Conservation (phyloP, 2,797 vertebrate species). For the Danio jaintianensis region DNA sequence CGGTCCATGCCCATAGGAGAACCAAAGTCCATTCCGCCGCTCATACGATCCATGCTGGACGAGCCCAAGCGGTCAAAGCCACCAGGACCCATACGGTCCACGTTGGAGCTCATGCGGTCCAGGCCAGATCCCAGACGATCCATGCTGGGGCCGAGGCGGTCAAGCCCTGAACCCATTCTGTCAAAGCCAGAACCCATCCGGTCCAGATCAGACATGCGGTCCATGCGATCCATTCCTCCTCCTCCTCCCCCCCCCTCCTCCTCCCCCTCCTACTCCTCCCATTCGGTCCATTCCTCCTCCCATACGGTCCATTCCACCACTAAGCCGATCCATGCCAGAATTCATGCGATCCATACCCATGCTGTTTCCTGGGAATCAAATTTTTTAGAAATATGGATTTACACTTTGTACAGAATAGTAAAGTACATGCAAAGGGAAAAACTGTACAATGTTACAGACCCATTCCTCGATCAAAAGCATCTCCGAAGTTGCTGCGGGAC, state of each 20-base stretch:
- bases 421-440: no score
- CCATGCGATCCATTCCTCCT: slow-evolving; percentile 83
- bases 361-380: slow-evolving; percentile 76
- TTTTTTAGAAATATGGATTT: no score
- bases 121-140: slow-evolving; percentile 88
- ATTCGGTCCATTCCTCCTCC: slow-evolving; percentile 85
- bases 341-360: slow-evolving; percentile 87
- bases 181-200: slow-evolving; percentile 87
- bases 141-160: slow-evolving; percentile 88
- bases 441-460: slow-evolving; percentile 72
- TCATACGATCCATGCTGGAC: slow-evolving; percentile 89
- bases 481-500: slow-evolving; percentile 89
- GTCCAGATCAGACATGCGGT: slow-evolving; percentile 84
- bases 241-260: no score
- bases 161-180: slow-evolving; percentile 82
- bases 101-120: slow-evolving; percentile 86
- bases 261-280: slow-evolving; percentile 68
- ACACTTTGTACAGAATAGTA: no score
- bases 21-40: slow-evolving; percentile 85
- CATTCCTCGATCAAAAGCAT: slow-evolving; percentile 90
- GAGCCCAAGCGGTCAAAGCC: slow-evolving; percentile 88
- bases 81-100: slow-evolving; percentile 88
- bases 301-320: slow-evolving; percentile 58
- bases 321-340: slow-evolving; percentile 85
- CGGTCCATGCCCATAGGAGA: slow-evolving; percentile 91